phyloP scores from a whole-genome alignment of 2,797 vertebrate genomes.

The Megalops cyprinoides region DNA sequence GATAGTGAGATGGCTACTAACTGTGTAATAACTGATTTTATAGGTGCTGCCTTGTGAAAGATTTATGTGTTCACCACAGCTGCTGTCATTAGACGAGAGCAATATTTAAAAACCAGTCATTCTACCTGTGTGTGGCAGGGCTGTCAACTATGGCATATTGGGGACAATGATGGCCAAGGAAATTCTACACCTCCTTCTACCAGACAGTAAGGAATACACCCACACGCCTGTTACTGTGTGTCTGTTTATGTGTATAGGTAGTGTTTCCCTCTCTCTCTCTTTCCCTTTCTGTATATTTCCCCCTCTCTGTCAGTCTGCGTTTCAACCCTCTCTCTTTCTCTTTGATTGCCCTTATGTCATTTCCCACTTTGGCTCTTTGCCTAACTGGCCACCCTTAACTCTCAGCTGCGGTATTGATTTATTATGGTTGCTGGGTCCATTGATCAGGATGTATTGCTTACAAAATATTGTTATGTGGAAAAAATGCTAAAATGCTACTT shows the following conservation, averaged over 20 bases:
- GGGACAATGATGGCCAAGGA: conserved; percentile 76
- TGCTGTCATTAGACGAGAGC: neutral
- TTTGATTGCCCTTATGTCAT: neutral
- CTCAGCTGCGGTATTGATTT: neutral
- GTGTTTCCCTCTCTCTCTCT: neutral
- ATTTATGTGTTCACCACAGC: neutral
- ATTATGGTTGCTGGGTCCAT: no score
- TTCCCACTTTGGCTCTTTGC: neutral
- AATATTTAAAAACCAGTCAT: conserved; percentile 10
- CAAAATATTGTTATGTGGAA: no score
- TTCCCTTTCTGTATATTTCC: conserved; percentile 33
- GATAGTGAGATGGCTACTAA: neutral
- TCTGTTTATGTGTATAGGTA: neutral
- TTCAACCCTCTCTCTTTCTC: neutral
- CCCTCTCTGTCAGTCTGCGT: neutral
- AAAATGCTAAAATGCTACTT: no score
- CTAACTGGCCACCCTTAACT: neutral
- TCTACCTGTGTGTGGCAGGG: conserved; percentile 57
- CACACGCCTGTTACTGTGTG: neutral
- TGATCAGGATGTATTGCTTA: no score
- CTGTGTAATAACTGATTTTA: neutral
- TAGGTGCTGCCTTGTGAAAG: neutral
- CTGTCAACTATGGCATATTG: conserved; percentile 72
- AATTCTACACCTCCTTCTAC: conserved; percentile 71
- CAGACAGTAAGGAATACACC: conserved; percentile 66